These are phyloP conservation scores for Scalopus aquaticus DNA, from an alignment of 2,113 vertebrate genomes.

Conservation along the genomic window DNA sequence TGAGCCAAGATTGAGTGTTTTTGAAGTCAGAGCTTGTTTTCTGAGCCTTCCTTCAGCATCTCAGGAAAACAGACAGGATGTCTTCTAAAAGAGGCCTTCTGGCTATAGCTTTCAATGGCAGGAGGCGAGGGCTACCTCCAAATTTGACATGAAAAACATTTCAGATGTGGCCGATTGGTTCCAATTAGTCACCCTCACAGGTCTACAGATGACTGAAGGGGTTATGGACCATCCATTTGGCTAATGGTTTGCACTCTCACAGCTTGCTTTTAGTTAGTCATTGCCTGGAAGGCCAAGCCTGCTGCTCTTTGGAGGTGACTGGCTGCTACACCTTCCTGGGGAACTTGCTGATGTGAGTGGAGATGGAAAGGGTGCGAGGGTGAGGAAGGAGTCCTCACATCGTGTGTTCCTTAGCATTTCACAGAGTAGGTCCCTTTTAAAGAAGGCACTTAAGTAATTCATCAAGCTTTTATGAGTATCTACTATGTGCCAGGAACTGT, in stretches of 20 bases:
- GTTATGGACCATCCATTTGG: not conserved
- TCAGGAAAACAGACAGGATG: slow-evolving; percentile 26
- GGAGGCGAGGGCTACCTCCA: not conserved
- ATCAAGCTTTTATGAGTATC: not conserved
- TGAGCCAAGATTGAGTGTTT: slow-evolving; percentile 69
- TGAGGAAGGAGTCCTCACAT: not conserved
- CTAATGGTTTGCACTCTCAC: not conserved
- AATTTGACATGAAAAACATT: not conserved
- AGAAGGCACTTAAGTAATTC: not conserved
- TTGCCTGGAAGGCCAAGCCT: not conserved
- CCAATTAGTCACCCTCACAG: not conserved
- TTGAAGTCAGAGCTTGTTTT: slow-evolving; percentile 77
- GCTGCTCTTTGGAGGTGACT: not conserved
- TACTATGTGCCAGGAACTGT: not conserved
- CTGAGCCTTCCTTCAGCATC: slow-evolving; percentile 59
- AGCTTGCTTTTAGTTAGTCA: not conserved
- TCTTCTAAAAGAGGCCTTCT: slow-evolving; percentile 35
- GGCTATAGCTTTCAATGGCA: not conserved
- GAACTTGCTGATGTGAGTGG: not conserved
- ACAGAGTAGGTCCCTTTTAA: not conserved
- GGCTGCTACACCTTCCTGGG: not conserved
- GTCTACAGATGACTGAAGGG: not conserved
- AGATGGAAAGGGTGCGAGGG: not conserved
- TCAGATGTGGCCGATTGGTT: not conserved
- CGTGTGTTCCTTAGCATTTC: not conserved